These are phyloP conservation scores for Poeciliopsis occidentalis DNA, from an alignment of 2,113 vertebrate species.

Conservation along the genomic window DNA sequence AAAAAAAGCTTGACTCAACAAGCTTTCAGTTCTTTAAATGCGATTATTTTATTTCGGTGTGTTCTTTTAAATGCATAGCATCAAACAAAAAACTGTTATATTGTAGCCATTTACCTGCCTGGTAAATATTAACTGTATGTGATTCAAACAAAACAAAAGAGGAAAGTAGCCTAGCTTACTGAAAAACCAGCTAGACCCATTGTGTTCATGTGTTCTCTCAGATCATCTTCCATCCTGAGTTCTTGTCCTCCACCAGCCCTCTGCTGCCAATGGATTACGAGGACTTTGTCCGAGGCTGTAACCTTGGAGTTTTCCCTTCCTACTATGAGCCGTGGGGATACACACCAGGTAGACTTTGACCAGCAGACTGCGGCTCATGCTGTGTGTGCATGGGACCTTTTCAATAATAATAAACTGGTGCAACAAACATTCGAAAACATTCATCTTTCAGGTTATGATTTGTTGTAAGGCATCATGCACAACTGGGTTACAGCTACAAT, in stretches of 20 bases:
- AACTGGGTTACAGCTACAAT: background rate
- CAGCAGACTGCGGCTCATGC: background rate
- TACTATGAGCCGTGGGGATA: slow-evolving; percentile 99
- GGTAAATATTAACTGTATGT: too few species aligned
- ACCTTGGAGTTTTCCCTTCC: slow-evolving; percentile 96
- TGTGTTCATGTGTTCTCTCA: too few species aligned
- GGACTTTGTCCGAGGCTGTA: slow-evolving; percentile 96
- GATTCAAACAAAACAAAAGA: too few species aligned
- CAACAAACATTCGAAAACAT: background rate
- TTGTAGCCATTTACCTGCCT: too few species aligned
- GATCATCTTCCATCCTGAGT: too few species aligned
- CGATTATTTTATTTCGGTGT: too few species aligned
- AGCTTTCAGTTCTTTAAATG: too few species aligned
- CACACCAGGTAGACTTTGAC: slow-evolving; percentile 86
- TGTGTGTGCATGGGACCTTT: background rate
- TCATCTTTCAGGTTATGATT: background rate
- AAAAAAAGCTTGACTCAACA: too few species aligned
- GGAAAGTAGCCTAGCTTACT: too few species aligned
- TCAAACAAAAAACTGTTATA: too few species aligned
- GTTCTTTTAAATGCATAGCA: too few species aligned
- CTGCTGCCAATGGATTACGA: slow-evolving; percentile 97
- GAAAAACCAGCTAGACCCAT: too few species aligned
- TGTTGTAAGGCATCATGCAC: background rate
- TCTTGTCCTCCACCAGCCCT: slow-evolving; percentile 95
- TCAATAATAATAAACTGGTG: background rate